Evolutionary conservation across 2,797 vertebrate genomes (phyloP).

Genomic region (Pempheris klunzingeri): DNA sequence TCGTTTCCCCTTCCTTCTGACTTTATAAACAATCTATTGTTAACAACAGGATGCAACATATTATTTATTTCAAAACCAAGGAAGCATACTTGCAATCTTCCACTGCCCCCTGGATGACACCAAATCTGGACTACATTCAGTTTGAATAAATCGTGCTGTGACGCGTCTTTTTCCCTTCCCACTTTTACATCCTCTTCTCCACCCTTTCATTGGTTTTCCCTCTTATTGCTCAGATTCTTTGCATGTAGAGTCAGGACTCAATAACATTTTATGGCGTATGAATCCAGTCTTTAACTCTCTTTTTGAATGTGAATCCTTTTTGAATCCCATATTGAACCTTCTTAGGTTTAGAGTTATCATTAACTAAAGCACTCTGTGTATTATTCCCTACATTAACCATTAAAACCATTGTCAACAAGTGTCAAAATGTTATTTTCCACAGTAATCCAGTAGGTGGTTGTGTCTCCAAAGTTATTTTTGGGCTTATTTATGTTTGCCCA

Average conservation of each 20-base stretch:
- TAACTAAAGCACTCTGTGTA: background rate
- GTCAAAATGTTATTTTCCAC: background rate
- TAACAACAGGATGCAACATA: constrained; percentile 32
- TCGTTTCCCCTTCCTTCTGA: constrained; percentile 8
- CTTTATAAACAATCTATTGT: constrained; percentile 8
- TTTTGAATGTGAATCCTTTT: constrained; percentile 17
- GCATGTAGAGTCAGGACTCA: constrained; percentile 4
- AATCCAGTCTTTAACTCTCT: constrained; percentile 1
- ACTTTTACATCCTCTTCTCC: constrained; percentile 44
- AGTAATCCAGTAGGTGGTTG: background rate
- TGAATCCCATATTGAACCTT: background rate
- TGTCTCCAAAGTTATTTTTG: constrained; percentile 3
- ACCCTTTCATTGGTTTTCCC: background rate
- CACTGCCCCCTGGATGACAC: constrained; percentile 21
- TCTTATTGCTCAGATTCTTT: constrained; percentile 46
- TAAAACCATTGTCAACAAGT: background rate
- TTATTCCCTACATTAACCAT: background rate
- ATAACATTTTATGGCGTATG: constrained; percentile 14
- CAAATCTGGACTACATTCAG: constrained; percentile 55
- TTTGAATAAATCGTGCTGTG: constrained; percentile 31
- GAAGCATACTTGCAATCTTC: constrained; percentile 25
- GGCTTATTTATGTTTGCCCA: constrained; percentile 6
- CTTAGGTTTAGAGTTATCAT: too few species aligned
- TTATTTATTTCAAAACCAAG: constrained; percentile 17
- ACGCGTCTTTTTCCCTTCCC: constrained; percentile 19